Percentiles rank a stretch among this genome's conserved stretches.
Conservation (phyloP, 2,888 invertebrate species). For the Troides aeacus region DNA sequence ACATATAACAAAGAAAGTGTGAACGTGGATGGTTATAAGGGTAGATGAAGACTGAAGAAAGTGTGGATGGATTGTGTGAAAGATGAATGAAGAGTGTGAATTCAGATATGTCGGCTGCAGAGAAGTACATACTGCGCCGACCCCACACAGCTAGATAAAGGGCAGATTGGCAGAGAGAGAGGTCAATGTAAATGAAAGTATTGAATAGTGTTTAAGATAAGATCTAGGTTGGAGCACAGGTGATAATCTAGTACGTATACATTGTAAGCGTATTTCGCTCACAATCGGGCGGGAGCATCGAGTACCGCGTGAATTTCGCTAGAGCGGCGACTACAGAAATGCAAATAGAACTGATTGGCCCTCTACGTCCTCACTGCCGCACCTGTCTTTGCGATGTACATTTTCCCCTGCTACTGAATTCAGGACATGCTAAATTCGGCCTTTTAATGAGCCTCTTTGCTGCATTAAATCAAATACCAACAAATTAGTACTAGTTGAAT, state of each 20-base stretch:
- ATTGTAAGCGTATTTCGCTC: slow-evolving; percentile 51
- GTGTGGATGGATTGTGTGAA: too few species aligned
- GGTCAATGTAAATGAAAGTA: too few species aligned
- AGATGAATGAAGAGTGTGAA: too few species aligned
- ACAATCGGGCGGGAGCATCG: slow-evolving; percentile 38
- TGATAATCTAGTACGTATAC: slow-evolving; percentile 47
- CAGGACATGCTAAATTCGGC: slow-evolving; percentile 32
- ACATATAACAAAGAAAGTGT: too few species aligned
- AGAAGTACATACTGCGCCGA: too few species aligned
- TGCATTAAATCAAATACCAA: slow-evolving; percentile 31
- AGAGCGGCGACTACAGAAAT: slow-evolving; percentile 58
- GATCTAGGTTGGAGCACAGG: slow-evolving; percentile 40
- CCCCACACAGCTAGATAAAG: too few species aligned
- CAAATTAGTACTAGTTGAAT: slow-evolving; percentile 34
- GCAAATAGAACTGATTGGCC: slow-evolving; percentile 64
- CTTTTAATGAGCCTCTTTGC: slow-evolving; percentile 28
- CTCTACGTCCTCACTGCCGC: slow-evolving; percentile 35
- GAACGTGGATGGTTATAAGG: too few species aligned
- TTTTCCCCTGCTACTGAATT: slow-evolving; percentile 37
- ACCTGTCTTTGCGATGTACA: slow-evolving; percentile 41
- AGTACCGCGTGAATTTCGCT: slow-evolving; percentile 45
- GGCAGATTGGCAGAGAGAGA: too few species aligned
- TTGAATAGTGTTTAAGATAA: not conserved
- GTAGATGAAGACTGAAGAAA: too few species aligned
- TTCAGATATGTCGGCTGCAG: too few species aligned